These are phyloP conservation scores for Acyrthosiphon pisum DNA, from an alignment of 1,140 invertebrate genomes.

Conservation along the genomic window DNA sequence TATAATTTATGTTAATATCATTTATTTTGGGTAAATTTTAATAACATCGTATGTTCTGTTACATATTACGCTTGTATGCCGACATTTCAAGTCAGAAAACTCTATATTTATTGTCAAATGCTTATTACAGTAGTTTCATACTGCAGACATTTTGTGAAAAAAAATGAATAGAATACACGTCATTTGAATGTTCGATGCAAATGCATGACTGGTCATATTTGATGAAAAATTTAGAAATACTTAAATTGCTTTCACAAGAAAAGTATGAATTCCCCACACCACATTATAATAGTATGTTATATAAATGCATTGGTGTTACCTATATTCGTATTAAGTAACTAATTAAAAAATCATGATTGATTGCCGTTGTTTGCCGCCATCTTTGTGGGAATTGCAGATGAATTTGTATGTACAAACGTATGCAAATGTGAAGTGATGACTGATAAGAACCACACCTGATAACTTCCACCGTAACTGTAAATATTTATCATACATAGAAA, in stretches of 20 bases:
- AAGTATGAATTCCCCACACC: not conserved
- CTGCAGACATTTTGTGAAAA: not conserved
- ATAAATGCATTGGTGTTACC: not conserved
- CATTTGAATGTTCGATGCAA: not conserved
- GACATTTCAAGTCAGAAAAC: not conserved
- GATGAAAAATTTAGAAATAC: not conserved
- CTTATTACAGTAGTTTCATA: not conserved
- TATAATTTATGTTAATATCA: not conserved
- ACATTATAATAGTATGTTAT: not conserved
- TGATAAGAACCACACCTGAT: no score
- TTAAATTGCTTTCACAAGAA: slow-evolving; percentile 20
- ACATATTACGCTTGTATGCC: not conserved
- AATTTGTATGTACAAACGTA: no score
- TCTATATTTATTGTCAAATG: not conserved
- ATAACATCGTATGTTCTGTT: not conserved
- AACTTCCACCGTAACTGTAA: no score
- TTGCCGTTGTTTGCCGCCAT: not conserved
- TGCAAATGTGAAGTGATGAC: no score
- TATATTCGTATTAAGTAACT: not conserved
- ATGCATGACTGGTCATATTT: not conserved
- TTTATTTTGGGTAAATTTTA: not conserved
- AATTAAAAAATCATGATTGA: not conserved
- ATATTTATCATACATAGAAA: no score
- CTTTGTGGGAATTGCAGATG: no score
- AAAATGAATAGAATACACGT: not conserved